phyloP scores from a whole-genome alignment of 2,797 vertebrate species.

The Sternarchorhynchus goeldii region DNA sequence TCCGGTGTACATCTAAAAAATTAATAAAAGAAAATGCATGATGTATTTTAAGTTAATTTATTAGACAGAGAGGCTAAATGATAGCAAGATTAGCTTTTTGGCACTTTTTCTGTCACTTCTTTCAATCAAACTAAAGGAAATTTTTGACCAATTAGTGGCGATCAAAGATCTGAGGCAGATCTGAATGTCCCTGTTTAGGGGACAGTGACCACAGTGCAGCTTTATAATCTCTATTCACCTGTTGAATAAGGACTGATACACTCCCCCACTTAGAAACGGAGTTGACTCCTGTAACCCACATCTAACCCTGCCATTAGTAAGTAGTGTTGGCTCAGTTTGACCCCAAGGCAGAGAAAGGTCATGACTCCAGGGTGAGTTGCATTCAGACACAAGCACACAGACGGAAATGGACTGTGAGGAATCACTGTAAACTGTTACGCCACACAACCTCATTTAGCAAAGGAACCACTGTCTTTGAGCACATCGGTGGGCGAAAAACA shows the following conservation, averaged over 20 bases:
- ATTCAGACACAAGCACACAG: too few relatives aligned
- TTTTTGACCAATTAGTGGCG: too few relatives aligned
- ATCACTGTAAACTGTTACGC: slow-evolving; percentile 42
- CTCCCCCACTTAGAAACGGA: slow-evolving; percentile 71
- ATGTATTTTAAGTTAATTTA: too few relatives aligned
- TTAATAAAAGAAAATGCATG: too few relatives aligned
- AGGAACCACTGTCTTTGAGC: not conserved
- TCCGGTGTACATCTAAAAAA: too few relatives aligned
- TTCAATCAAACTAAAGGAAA: too few relatives aligned
- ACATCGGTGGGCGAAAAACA: slow-evolving; percentile 12
- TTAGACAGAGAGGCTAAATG: too few relatives aligned
- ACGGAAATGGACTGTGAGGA: slow-evolving; percentile 50
- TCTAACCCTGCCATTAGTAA: slow-evolving; percentile 66
- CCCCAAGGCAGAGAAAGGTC: slow-evolving; percentile 41
- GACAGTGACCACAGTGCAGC: slow-evolving; percentile 29
- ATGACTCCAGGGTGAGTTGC: too few relatives aligned
- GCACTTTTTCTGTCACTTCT: too few relatives aligned
- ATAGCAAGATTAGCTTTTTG: too few relatives aligned
- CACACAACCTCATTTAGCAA: not conserved
- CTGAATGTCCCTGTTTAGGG: not conserved
- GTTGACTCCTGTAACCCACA: slow-evolving; percentile 67
- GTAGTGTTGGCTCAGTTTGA: slow-evolving; percentile 51
- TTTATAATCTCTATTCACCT: slow-evolving; percentile 52
- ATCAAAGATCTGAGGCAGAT: too few relatives aligned
- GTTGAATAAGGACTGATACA: slow-evolving; percentile 47